Conservation (phyloP, 2,888 invertebrate species). For the Campoplex capitator region DNA sequence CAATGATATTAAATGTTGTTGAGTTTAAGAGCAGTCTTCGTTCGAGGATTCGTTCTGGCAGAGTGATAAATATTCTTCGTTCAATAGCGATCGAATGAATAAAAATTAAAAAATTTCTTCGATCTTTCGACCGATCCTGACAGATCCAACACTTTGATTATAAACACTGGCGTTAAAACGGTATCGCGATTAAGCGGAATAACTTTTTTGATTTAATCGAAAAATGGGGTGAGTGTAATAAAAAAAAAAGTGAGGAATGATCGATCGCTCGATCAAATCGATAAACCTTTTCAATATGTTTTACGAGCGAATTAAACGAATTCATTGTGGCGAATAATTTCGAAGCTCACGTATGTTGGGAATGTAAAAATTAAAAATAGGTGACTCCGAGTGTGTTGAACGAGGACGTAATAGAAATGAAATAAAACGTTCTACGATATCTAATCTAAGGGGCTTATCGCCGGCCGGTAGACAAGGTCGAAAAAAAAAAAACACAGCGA, state of each 20-base stretch:
- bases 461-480: conserved; percentile 51
- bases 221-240: conserved; percentile 60
- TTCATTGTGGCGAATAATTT: not conserved
- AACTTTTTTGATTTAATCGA: not conserved
- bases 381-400: not conserved
- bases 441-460: conserved; percentile 63
- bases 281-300: not conserved
- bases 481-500: conserved; percentile 24
- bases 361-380: not conserved
- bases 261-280: not conserved
- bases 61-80: conserved; percentile 42
- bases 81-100: not conserved
- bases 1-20: conserved; percentile 25
- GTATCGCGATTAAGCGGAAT: conserved; percentile 1
- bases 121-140: not conserved
- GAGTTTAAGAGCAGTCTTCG: conserved; percentile 52
- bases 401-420: conserved; percentile 8
- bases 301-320: not conserved
- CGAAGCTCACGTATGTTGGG: not conserved
- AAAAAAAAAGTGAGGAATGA: not conserved
- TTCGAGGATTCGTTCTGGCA: conserved; percentile 38
- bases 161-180: not conserved
- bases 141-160: not conserved
- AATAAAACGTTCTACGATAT: conserved; percentile 51
- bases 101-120: not conserved